phyloP scores from a whole-genome alignment of 1,140 invertebrate genomes.

The Acyrthosiphon pisum region DNA sequence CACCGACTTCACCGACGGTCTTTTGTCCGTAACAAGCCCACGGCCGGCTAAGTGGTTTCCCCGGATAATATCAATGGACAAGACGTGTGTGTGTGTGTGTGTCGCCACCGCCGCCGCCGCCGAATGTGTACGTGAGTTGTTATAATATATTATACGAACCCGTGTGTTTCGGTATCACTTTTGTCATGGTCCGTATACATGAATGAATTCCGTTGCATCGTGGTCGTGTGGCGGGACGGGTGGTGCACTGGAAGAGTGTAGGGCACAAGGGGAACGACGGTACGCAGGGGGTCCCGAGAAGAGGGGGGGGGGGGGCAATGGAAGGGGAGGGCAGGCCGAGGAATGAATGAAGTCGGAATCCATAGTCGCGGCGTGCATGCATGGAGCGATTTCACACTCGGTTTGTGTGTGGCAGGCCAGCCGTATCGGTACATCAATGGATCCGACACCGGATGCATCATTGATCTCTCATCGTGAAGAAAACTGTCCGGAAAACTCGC shows the following conservation, averaged over 20 bases:
- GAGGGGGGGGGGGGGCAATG: background rate
- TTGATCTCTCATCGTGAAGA: slow-evolving; percentile 52
- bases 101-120: background rate
- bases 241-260: background rate
- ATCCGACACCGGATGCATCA: slow-evolving; percentile 54
- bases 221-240: background rate
- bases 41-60: slow-evolving; percentile 9
- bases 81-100: background rate
- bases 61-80: background rate
- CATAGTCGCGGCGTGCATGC: slow-evolving; percentile 48
- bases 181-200: slow-evolving; percentile 52
- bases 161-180: slow-evolving; percentile 26
- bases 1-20: background rate
- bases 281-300: background rate
- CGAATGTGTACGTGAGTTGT: slow-evolving; percentile 1
- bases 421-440: slow-evolving; percentile 49
- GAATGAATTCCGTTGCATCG: slow-evolving; percentile 47
- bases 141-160: background rate
- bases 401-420: slow-evolving; percentile 56
- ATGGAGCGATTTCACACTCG: slow-evolving; percentile 56
- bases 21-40: slow-evolving; percentile 19
- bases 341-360: slow-evolving; percentile 51
- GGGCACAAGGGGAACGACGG: background rate
- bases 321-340: background rate
- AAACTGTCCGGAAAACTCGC: slow-evolving; percentile 47